Evolutionary conservation across 35 echinoderm and acorn worm genomes (phyloP), one percentile per base, ranked within the genome.

Genomic region (Antedon bifida): DNA sequence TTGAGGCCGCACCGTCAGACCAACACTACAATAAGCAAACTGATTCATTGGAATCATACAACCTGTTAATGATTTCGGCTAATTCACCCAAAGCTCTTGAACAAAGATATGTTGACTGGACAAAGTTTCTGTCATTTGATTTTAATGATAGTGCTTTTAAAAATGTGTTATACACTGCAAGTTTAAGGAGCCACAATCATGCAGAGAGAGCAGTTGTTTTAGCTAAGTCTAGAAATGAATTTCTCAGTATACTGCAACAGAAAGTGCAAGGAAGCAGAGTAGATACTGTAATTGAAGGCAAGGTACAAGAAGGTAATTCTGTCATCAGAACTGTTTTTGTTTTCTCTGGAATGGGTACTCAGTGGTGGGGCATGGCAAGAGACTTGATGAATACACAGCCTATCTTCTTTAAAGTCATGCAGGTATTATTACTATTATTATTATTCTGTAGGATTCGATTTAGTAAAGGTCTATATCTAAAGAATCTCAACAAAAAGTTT

Each of bases 331-430:
- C 89, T 0, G 80, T 87, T 0, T 93, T 93, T 32, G 87, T 81
- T 19, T 92, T 88, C 39, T 81, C 90, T 74, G 90, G 90, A 28
- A 92, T 92, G 90, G 90, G 90, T 29, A 85, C 90, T n/a, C 86
- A 92, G 31, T 92, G 90, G 90, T 88, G 86, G 83, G 90, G 82
- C 21, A 88, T 92, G 90, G 90, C 73, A 4, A 30, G 83, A 44
- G 73, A 88, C n/a, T 46, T 92, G 0, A 81, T 92, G 77, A 26
- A 42, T 0, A 74, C 30, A 34, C 35, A 89, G 4, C 36, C 86
- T 29, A 32, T 79, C 14, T 92, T 92, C 75, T 75, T 82, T 0
- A 35, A 82, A 29, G 46, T 39, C 21, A 88, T 91, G 11, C 75
- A 79, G 84, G 89, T 91, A 86, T 16, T 64, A 42, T n/a, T n/a